Evolutionary conservation across 2,797 vertebrate species (phyloP).

Genomic region (Coregonus ussuriensis): DNA sequence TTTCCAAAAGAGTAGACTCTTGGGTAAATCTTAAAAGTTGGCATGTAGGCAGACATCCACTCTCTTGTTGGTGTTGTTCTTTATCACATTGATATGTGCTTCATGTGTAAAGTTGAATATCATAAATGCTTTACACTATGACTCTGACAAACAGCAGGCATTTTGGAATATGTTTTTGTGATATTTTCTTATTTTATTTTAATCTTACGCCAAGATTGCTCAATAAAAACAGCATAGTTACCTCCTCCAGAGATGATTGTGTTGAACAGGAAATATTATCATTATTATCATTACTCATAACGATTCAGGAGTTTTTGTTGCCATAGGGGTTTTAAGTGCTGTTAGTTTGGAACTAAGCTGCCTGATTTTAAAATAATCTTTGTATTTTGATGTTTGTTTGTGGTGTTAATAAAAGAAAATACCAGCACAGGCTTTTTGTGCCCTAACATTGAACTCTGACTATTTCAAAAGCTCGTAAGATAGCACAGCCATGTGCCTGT

Average conservation of each 20-base stretch:
- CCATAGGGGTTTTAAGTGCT: conserved; percentile 1
- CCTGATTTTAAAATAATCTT: neutral
- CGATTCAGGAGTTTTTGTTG: neutral
- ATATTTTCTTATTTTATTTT: neutral
- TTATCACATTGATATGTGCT: neutral
- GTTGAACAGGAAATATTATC: conserved; percentile 13
- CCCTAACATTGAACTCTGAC: conserved; percentile 54
- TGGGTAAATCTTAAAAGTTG: neutral
- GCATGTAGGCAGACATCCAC: neutral
- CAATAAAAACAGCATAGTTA: conserved; percentile 4
- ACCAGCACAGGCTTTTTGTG: conserved; percentile 25
- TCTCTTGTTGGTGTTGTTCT: neutral
- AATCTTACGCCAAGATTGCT: conserved; percentile 3
- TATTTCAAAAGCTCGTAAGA: conserved; percentile 43
- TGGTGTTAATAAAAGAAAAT: conserved; percentile 3
- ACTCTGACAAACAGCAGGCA: neutral
- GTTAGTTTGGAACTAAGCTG: conserved; percentile 9
- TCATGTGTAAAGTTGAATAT: neutral
- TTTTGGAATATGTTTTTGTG: neutral
- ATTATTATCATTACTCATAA: conserved; percentile 12
- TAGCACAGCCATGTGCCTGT: conserved; percentile 20
- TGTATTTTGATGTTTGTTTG: neutral
- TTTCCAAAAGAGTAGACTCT: neutral
- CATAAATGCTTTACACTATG: neutral
- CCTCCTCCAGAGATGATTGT: neutral